These are phyloP conservation scores for Sinopyrophorus schimmeli DNA, from an alignment of 2,888 invertebrate species.

Conservation along the genomic window DNA sequence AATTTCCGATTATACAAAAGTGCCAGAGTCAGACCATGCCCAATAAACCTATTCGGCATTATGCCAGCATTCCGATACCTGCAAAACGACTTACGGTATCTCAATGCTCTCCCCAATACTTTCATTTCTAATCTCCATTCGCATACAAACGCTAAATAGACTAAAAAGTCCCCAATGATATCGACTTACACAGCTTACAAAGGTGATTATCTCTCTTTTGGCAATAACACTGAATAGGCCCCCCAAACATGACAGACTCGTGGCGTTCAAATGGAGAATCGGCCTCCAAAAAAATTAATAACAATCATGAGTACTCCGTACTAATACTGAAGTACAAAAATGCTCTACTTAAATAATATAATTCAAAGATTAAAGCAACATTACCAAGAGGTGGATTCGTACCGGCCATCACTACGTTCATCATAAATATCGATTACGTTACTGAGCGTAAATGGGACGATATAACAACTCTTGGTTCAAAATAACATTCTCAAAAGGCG, in stretches of 20 bases:
- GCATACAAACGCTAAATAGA: too few relatives aligned
- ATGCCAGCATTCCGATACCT: too few relatives aligned
- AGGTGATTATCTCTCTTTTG: too few relatives aligned
- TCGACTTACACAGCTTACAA: too few relatives aligned
- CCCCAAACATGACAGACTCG: too few relatives aligned
- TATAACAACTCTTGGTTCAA: slow-evolving; percentile 14
- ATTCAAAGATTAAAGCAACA: slow-evolving; percentile 10
- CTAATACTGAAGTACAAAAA: background rate
- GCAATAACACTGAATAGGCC: too few relatives aligned
- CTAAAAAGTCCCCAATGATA: too few relatives aligned
- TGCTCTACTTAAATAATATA: background rate
- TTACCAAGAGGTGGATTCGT: slow-evolving; percentile 23
- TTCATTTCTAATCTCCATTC: too few relatives aligned
- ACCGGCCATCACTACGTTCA: slow-evolving; percentile 7
- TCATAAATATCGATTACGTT: slow-evolving; percentile 8
- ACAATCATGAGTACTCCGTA: background rate
- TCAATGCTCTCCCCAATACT: too few relatives aligned
- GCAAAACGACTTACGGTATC: too few relatives aligned
- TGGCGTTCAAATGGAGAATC: slow-evolving; percentile 22
- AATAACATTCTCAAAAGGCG: too few relatives aligned
- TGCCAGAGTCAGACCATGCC: slow-evolving; percentile 2
- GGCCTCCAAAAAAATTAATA: slow-evolving; percentile 18
- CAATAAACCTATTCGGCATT: too few relatives aligned
- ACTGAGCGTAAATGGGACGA: slow-evolving; percentile 13
- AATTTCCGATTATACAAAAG: slow-evolving; percentile 12